Base-by-base conservation (phyloP, 2,113 vertebrate species). In the Eretmochelys imbricata region DNA sequence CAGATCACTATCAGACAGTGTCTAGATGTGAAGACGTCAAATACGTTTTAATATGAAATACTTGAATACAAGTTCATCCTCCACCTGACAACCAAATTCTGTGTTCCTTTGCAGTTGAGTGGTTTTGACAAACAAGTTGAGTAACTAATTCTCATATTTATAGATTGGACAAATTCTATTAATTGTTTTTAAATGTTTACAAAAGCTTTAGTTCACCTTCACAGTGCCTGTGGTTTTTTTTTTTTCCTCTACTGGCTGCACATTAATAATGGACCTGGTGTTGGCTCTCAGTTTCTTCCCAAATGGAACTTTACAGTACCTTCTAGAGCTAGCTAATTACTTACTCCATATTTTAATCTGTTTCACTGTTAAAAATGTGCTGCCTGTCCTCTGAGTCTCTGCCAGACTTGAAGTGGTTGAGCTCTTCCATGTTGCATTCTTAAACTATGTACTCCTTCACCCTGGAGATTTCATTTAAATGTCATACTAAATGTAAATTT, bases 161-260 rank as follows among this genome's bases (percentile, higher is more conserved):
- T 81, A 91, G 84, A 3, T 82, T 76, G 69, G 85, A 88, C 84
- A 89, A 93, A 35, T 87, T 93, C 89, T 89, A 9, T 89, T 90
- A 89, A 76, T 79, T 0, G 8, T 87, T 82, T 93, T 93, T 89
- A 42, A 95, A 96, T 93, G 69, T 94, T 95, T 95, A 95, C 54
- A 87, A 90, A 95, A 90, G 8, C 35, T 46, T 46, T 76, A 25
- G 72, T 72, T 72, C 17, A n/a, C 19, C n/a, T 72, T 72, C 69
- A 72, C 17, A 72, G 2, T 12, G 53, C 0, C 6, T 48, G 1
- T 79, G 25, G n/a, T 46, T 38, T 2, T 3, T 2, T 3, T 48
- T 50, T 12, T 72, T 55, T 12, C 16, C 46, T 88, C 31, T 5
- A 65, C 17, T 27, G 42, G 48, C 84, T 5, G 0, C 24, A 25